These are phyloP conservation scores for Poeciliopsis turneri DNA, from an alignment of 2,797 vertebrate species.

Conservation along the genomic window DNA sequence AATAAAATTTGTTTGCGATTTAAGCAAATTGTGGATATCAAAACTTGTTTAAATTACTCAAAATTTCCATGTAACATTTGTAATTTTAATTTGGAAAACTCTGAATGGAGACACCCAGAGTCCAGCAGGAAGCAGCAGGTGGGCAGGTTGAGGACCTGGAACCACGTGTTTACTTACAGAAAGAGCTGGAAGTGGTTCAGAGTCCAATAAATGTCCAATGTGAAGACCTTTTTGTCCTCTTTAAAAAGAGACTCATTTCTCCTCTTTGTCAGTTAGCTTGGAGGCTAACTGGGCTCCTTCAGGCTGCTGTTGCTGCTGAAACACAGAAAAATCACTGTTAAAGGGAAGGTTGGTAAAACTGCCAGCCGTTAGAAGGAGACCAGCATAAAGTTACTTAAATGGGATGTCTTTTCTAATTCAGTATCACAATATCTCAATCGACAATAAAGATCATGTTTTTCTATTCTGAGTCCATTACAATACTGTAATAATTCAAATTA, in stretches of 20 bases:
- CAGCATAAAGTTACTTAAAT: not conserved
- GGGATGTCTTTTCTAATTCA: not conserved
- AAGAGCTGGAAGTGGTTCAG: not conserved
- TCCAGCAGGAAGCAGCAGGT: not conserved
- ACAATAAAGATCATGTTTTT: not conserved
- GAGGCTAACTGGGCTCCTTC: not conserved
- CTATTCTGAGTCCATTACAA: no score
- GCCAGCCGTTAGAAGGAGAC: not conserved
- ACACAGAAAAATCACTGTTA: not conserved
- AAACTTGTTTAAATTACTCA: not conserved
- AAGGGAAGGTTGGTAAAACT: not conserved
- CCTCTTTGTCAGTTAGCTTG: not conserved
- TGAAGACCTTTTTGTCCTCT: not conserved
- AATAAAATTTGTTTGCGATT: no score
- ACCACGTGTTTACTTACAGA: not conserved
- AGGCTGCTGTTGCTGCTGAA: not conserved
- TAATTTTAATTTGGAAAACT: not conserved
- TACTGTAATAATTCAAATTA: no score
- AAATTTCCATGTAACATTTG: not conserved
- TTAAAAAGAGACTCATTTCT: not conserved
- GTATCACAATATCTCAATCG: not conserved
- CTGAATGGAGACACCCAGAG: not conserved
- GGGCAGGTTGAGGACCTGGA: not conserved
- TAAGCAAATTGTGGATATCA: not conserved
- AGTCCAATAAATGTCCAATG: not conserved